Percentiles rank a stretch among this genome's conserved stretches.
Evolutionary conservation across 2,797 vertebrate species (phyloP).

Genomic region (Bryconaethiops microstoma): DNA sequence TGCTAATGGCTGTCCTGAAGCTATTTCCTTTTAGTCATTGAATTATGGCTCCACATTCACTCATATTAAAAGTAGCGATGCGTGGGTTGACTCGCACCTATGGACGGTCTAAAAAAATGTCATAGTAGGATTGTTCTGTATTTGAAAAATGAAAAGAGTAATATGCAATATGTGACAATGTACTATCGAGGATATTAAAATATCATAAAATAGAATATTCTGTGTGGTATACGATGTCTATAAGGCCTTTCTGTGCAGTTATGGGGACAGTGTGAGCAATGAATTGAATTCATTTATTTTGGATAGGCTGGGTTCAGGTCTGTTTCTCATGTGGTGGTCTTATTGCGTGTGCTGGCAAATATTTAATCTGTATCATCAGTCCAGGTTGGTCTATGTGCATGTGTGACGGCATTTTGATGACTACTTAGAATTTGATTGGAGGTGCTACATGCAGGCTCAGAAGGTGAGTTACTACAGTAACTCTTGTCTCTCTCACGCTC

Average conservation of each 20-base stretch:
- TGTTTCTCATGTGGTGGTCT: neutral
- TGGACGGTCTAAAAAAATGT: neutral
- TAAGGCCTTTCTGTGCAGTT: neutral
- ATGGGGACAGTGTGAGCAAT: neutral
- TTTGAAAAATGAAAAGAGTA: neutral
- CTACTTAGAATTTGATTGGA: neutral
- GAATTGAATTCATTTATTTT: neutral
- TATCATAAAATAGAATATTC: too few relatives aligned
- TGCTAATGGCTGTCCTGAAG: neutral
- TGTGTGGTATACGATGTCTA: too few relatives aligned
- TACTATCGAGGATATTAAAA: too few relatives aligned
- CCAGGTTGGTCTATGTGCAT: neutral
- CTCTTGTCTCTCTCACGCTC: too few relatives aligned
- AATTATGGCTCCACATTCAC: neutral
- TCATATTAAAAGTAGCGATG: neutral
- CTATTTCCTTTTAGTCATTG: neutral
- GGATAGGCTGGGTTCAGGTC: neutral
- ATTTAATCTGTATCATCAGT: neutral
- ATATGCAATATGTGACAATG: too few relatives aligned
- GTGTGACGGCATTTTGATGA: conserved; percentile 21
- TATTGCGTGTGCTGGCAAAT: neutral
- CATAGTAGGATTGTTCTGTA: neutral
- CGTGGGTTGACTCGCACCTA: too few relatives aligned
- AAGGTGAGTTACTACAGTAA: too few relatives aligned
- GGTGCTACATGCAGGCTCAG: too few relatives aligned